phyloP scores from a whole-genome alignment of 1,140 invertebrate genomes.

The Eurosta solidaginis region DNA sequence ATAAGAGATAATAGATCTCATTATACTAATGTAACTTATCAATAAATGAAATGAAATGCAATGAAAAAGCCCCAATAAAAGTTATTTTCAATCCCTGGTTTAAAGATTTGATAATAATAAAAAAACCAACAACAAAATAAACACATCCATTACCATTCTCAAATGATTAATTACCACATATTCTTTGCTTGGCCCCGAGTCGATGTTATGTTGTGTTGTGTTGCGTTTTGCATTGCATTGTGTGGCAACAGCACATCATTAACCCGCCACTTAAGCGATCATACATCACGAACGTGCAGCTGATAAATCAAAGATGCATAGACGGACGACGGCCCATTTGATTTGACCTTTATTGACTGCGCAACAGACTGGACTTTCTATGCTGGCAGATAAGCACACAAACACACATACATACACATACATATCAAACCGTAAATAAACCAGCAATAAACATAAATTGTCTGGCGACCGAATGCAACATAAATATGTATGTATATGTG shows the following conservation, averaged over 20 bases:
- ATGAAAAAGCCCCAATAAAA: no score
- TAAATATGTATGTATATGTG: background rate
- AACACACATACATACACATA: background rate
- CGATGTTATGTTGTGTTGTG: no score
- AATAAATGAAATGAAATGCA: no score
- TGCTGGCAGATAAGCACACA: background rate
- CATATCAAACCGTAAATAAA: no score
- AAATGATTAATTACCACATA: slow-evolving; percentile 6
- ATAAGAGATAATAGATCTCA: no score
- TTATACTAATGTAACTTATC: no score
- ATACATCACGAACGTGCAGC: slow-evolving; percentile 4
- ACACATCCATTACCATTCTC: background rate
- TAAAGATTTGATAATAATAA: background rate
- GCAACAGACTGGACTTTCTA: slow-evolving; percentile 6
- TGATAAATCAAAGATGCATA: background rate
- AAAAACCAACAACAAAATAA: background rate
- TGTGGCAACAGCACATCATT: slow-evolving; percentile 12
- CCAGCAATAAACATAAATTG: slow-evolving; percentile 22
- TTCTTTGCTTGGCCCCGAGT: no score
- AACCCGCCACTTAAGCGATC: slow-evolving; percentile 2
- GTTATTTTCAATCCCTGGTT: no score
- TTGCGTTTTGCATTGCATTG: no score
- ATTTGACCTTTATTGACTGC: slow-evolving; percentile 26
- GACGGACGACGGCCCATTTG: background rate
- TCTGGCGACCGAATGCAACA: background rate